Conservation (phyloP, 2,113 vertebrate genomes). For the Ochotona princeps region DNA sequence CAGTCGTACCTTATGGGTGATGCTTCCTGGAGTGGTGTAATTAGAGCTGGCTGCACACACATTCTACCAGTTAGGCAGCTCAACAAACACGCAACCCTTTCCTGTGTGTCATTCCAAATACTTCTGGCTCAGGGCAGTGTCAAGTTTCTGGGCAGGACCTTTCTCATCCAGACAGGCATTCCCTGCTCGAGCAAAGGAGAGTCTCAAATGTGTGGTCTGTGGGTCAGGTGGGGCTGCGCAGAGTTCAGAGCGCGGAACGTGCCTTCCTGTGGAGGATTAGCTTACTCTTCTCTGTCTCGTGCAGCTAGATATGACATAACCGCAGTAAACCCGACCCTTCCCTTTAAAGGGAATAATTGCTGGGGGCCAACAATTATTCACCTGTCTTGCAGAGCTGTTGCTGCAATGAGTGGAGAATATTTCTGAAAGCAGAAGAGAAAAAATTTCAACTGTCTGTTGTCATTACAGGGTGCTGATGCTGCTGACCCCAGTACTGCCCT, state of each 20-base stretch:
- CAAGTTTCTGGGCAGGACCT: slow-evolving; percentile 52
- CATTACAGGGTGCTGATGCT: not conserved
- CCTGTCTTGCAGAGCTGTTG: not conserved
- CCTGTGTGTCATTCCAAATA: slow-evolving; percentile 49
- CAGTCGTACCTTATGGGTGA: slow-evolving; percentile 59
- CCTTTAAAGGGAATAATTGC: no score
- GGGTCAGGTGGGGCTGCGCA: not conserved
- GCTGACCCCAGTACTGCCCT: no score
- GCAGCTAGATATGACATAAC: not conserved
- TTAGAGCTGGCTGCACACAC: slow-evolving; percentile 15
- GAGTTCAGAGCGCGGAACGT: not conserved
- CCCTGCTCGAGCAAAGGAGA: slow-evolving; percentile 28
- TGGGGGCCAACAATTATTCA: not conserved
- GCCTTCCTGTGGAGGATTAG: not conserved
- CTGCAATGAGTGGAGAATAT: not conserved
- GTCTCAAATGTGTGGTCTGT: slow-evolving; percentile 37
- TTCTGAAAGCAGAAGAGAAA: slow-evolving; percentile 9
- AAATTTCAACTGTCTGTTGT: not conserved
- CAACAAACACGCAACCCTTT: slow-evolving; percentile 58
- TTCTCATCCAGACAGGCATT: slow-evolving; percentile 64
- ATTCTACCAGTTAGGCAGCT: slow-evolving; percentile 45
- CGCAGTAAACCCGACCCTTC: fast-evolving
- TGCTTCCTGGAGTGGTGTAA: slow-evolving; percentile 75
- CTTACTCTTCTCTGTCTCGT: not conserved
- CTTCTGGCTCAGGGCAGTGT: slow-evolving; percentile 30